Conservation (phyloP, 2,797 vertebrate genomes). For the Sebastes steindachneri region DNA sequence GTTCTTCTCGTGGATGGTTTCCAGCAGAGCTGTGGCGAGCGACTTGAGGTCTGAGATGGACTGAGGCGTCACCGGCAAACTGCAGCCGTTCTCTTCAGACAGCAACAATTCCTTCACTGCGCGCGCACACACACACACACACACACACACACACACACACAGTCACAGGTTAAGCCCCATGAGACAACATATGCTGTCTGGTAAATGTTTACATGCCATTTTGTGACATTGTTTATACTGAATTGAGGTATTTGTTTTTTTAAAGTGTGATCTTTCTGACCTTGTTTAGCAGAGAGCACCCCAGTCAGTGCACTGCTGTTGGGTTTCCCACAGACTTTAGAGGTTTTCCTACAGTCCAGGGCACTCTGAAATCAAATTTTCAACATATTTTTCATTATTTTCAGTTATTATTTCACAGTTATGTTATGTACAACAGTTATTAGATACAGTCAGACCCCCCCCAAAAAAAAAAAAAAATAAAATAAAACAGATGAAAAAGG, state of each 20-base stretch:
- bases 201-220: neutral
- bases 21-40: slow-evolving; percentile 94
- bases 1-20: slow-evolving; percentile 99
- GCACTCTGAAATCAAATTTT: slow-evolving; percentile 85
- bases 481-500: too few species aligned
- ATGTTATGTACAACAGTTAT: too few species aligned
- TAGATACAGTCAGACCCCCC: too few species aligned
- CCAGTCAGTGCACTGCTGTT: slow-evolving; percentile 94
- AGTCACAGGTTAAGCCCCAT: neutral
- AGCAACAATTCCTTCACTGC: slow-evolving; percentile 86
- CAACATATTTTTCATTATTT: too few species aligned
- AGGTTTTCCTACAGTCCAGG: slow-evolving; percentile 93
- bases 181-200: neutral
- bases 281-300: slow-evolving; percentile 98
- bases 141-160: too few species aligned
- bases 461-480: too few species aligned
- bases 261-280: slow-evolving; percentile 65
- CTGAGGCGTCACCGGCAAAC: slow-evolving; percentile 94
- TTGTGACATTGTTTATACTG: neutral
- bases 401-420: too few species aligned
- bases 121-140: neutral
- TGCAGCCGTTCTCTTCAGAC: slow-evolving; percentile 94
- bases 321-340: slow-evolving; percentile 86
- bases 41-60: slow-evolving; percentile 98
- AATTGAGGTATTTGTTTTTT: neutral